phyloP scores from a whole-genome alignment of 1,140 invertebrate genomes.

The Batillaria attramentaria region DNA sequence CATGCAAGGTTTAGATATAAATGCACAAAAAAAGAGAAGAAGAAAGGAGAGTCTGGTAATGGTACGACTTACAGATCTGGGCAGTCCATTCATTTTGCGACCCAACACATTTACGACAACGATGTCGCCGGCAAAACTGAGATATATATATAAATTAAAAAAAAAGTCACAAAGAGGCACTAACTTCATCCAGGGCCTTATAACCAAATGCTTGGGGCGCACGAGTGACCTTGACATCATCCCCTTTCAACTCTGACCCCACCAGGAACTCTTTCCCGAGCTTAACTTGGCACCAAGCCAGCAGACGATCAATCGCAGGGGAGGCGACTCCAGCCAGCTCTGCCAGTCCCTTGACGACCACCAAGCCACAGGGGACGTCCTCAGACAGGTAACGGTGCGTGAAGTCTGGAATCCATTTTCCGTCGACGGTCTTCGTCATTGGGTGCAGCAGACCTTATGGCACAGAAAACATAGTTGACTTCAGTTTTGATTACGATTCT shows the following conservation, averaged over 20 bases:
- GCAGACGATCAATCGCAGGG: conserved; percentile 51
- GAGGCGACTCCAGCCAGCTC: conserved; percentile 46
- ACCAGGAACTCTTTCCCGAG: conserved; percentile 61
- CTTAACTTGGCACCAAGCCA: conserved; percentile 62
- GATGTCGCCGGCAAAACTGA: too few relatives aligned
- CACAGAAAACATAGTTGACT: background rate
- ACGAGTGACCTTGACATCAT: conserved; percentile 53
- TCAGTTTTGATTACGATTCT: too few relatives aligned
- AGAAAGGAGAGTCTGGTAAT: too few relatives aligned
- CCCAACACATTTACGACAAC: too few relatives aligned
- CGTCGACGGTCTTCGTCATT: conserved; percentile 47
- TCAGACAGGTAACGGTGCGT: conserved; percentile 49
- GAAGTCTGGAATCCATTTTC: conserved; percentile 55
- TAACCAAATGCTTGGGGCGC: conserved; percentile 61
- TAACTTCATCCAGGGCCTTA: conserved; percentile 52
- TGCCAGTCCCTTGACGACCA: conserved; percentile 58
- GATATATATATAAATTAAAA: too few relatives aligned
- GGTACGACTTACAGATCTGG: too few relatives aligned
- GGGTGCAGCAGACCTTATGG: conserved; percentile 44
- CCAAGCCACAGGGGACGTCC: conserved; percentile 58
- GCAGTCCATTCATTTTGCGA: too few relatives aligned
- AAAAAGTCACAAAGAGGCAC: too few relatives aligned
- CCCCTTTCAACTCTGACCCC: conserved; percentile 57
- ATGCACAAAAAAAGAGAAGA: too few relatives aligned
- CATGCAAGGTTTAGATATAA: too few relatives aligned